A percentile compares a stretch with the other conserved stretches of the same genome.
Conservation (phyloP, 2,888 invertebrate genomes). For the Thereva unica region DNA sequence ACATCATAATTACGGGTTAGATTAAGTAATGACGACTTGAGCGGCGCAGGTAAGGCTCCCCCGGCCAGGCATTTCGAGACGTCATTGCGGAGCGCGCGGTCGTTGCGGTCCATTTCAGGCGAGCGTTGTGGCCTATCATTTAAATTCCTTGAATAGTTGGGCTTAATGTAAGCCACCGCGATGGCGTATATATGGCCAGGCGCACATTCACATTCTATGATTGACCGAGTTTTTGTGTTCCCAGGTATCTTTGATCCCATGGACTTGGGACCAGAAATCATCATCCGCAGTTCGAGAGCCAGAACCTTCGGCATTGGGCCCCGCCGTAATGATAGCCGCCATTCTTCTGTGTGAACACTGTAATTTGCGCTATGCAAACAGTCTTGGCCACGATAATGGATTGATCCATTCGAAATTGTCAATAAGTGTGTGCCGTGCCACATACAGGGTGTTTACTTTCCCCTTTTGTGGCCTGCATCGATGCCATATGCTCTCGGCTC, state of each 20-base stretch:
- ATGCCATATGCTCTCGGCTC: slow-evolving; percentile 22
- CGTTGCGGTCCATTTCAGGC: background rate
- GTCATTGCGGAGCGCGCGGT: slow-evolving; percentile 2
- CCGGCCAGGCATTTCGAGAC: slow-evolving; percentile 5
- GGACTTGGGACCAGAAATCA: too few relatives aligned
- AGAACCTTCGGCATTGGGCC: background rate
- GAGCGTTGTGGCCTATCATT: slow-evolving; percentile 10
- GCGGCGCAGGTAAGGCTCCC: slow-evolving; percentile 16
- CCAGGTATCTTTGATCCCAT: too few relatives aligned
- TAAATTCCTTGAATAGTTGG: slow-evolving; percentile 27
- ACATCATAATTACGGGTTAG: slow-evolving; percentile 36
- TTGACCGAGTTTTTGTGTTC: background rate
- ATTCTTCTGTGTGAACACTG: slow-evolving; percentile 1
- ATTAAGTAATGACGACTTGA: slow-evolving; percentile 25
- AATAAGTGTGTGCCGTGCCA: slow-evolving; percentile 27
- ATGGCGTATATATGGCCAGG: background rate
- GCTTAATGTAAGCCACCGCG: background rate
- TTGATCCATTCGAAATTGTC: slow-evolving; percentile 29
- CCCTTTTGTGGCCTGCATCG: slow-evolving; percentile 10
- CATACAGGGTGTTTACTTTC: slow-evolving; percentile 6
- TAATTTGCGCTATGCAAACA: slow-evolving; percentile 32
- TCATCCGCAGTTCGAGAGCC: too few relatives aligned
- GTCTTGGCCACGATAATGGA: slow-evolving; percentile 20
- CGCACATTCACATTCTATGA: background rate
- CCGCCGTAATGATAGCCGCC: background rate